phyloP scores from a whole-genome alignment of 1,140 invertebrate genomes.

The Watersipora subatra region DNA sequence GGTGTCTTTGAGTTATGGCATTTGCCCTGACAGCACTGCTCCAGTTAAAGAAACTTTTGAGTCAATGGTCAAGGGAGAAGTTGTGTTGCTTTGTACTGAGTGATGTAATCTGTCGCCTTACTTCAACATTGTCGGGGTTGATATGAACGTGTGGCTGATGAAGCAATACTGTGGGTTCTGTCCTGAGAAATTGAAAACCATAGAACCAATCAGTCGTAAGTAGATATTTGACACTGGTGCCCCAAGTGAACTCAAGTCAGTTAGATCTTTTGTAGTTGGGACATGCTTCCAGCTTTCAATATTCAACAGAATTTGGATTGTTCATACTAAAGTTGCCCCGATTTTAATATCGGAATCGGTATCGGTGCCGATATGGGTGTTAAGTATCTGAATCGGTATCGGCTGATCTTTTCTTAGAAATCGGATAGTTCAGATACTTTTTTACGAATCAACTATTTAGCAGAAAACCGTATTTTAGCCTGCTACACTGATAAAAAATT shows the following conservation, averaged over 20 bases:
- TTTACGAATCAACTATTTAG: no score
- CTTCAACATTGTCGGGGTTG: not conserved
- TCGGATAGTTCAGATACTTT: no score
- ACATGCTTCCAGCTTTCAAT: conserved; percentile 9
- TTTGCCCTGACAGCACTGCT: not conserved
- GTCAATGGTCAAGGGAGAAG: not conserved
- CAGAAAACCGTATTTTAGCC: no score
- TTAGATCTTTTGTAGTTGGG: conserved; percentile 11
- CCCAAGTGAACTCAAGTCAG: conserved; percentile 14
- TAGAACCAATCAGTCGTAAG: conserved; percentile 13
- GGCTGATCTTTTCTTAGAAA: no score
- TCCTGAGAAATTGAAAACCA: conserved; percentile 13
- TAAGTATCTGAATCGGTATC: no score
- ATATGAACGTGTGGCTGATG: not conserved
- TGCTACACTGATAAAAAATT: no score
- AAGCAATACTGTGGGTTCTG: not conserved
- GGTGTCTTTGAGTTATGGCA: not conserved
- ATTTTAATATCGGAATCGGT: no score
- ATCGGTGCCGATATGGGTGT: no score
- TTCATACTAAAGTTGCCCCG: no score
- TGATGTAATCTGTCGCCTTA: not conserved
- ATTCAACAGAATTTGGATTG: conserved; percentile 8
- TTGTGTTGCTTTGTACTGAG: not conserved
- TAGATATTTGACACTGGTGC: conserved; percentile 6
- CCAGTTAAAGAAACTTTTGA: not conserved